Evolutionary conservation across 2,113 vertebrate genomes (phyloP).

Genomic region (Mobula birostris): DNA sequence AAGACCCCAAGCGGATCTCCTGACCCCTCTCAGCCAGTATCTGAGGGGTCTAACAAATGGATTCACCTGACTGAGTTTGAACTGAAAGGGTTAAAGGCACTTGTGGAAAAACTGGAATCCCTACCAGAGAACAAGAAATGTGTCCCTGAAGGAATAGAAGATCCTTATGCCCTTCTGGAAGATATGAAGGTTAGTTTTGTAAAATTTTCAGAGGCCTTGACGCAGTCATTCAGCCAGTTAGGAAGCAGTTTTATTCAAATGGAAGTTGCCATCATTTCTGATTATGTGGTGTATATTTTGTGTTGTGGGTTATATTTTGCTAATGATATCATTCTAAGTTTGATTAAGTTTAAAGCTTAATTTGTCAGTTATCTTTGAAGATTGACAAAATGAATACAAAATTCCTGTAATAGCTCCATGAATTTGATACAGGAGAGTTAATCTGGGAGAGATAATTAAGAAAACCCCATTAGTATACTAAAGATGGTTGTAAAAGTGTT

Average conservation of each 20-base stretch:
- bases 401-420: not conserved
- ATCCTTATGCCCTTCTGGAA: slow-evolving; percentile 80
- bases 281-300: not conserved
- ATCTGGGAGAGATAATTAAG: not conserved
- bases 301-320: not conserved
- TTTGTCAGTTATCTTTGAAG: not conserved
- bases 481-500: not conserved
- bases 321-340: not conserved
- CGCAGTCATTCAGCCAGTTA: not conserved
- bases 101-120: slow-evolving; percentile 89
- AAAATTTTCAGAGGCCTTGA: slow-evolving; percentile 4
- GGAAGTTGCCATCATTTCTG: not conserved
- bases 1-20: slow-evolving; percentile 74
- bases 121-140: slow-evolving; percentile 89
- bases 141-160: slow-evolving; percentile 80
- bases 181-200: slow-evolving; percentile 77
- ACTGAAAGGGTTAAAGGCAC: slow-evolving; percentile 76
- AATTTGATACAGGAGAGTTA: slow-evolving; percentile 8
- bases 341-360: not conserved
- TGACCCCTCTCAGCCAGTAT: slow-evolving; percentile 47
- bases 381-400: not conserved
- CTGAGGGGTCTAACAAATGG: slow-evolving; percentile 69
- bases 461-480: not conserved
- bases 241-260: slow-evolving; percentile 3
- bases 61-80: slow-evolving; percentile 90